A percentile compares a stretch with the other conserved stretches of the same genome.
These are phyloP conservation scores for Sebastes goodei DNA, from an alignment of 2,797 vertebrate species.

Conservation along the genomic window DNA sequence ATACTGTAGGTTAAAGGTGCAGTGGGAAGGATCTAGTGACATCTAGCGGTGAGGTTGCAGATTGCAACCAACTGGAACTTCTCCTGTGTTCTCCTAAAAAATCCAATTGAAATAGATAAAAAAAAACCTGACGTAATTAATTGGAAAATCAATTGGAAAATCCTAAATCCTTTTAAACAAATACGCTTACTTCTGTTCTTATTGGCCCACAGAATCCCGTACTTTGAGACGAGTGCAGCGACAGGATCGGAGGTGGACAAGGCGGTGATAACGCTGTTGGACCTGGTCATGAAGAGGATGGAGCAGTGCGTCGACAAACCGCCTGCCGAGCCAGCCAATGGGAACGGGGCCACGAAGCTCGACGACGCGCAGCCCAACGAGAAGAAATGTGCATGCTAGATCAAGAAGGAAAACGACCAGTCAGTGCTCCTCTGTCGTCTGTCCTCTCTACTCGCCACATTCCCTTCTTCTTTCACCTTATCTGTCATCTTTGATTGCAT, in stretches of 20 bases:
- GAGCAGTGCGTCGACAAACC: conserved; percentile 95
- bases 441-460: conserved; percentile 3
- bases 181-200: neutral
- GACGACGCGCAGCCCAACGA: conserved; percentile 72
- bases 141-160: neutral
- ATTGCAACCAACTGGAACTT: too few species aligned
- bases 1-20: too few species aligned
- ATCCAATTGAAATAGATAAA: neutral
- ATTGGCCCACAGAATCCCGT: conserved; percentile 87
- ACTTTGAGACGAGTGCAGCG: conserved; percentile 95
- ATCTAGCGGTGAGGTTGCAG: too few species aligned
- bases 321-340: conserved; percentile 81
- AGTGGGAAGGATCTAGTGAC: too few species aligned
- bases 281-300: conserved; percentile 98
- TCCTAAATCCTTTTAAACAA: accelerated
- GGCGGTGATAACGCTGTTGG: conserved; percentile 90
- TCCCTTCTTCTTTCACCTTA: conserved; percentile 7
- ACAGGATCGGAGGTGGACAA: conserved; percentile 91
- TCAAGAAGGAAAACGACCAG: conserved; percentile 25
- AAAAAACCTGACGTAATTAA: neutral
- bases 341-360: conserved; percentile 86
- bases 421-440: conserved; percentile 18
- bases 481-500: conserved; percentile 45
- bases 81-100: too few species aligned
- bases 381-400: conserved; percentile 93